Evolutionary conservation across 2,797 vertebrate genomes (phyloP), one percentile per base, ranked within the genome.

Genomic region (Botia kubotai): DNA sequence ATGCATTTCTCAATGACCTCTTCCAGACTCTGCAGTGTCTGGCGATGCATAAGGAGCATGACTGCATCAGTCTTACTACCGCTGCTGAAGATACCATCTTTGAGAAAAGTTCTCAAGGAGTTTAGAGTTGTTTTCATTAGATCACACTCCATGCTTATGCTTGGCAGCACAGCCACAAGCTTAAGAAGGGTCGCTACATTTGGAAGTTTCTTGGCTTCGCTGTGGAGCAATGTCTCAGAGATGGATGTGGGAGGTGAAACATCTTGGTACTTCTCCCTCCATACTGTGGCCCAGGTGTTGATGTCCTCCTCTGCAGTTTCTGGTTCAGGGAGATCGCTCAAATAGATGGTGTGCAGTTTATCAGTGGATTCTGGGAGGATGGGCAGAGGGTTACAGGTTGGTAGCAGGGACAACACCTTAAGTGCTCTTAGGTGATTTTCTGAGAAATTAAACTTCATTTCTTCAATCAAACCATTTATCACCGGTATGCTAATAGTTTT

Each of bases 381-480:
- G 86, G 95, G 86, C 90, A 96, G 83, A 68, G 97, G 96, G 91
- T 97, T 91, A 93, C 97, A 87, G 80, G 97, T 87, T 16, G 98
- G 97, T 67, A 99, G 95, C 75, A 99, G 83, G 0, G 96, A 97
- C 55, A 99, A 92, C 73, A 97, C 95, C 4, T 96, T 97, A 3
- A 99, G 92, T 29, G 96, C 96, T 87, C 95, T 96, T 43, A 98
- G 84, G 86, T 98, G 97, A 75, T 93, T 91, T 80, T 98, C 96
- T 1, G 97, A 97, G 87, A 98, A 98, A 86, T 95, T 95, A 84
- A 96, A 96, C 88, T 96, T 97, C 92, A 98, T 92, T 87, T 97
- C 97, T 74, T 97, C 95, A 77, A 97, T 93, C 43, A 97, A 93
- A 82, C 96, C 95, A 53, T 89, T 94, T 83, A 98, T 80, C 5